Base-by-base conservation (phyloP, 2,888 invertebrate species). In the Pasiphila rectangulata region DNA sequence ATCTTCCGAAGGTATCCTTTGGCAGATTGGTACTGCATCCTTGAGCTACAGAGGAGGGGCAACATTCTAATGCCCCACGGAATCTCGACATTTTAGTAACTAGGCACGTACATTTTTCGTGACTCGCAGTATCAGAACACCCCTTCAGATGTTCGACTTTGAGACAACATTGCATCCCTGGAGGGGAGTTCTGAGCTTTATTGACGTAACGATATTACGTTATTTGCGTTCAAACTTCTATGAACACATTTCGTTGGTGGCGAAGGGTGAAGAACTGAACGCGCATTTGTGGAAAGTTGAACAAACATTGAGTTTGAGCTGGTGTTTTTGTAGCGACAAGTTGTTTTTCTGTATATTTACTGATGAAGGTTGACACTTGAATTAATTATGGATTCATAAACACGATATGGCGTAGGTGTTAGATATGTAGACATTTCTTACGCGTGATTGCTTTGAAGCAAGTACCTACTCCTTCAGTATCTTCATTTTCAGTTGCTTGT, bases 151-250 rank as follows among this genome's bases (percentile, higher is more conserved):
- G 46, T 50, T 47, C 54, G 67, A 63, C 66, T 64, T 63, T 64
- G 61, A 64, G 64, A 64, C 64, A 68, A 66, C 67, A 65, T 72
- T 64, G 63, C 44, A 55, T 54, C 59, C 52, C 56, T 61, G 55
- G 41, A 51, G 53, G 59, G 63, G 57, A 55, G 54, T 54, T 61
- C 59, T 46, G 44, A 55, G 42, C 58, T 64, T 65, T 67, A 67
- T 60, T 67, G 64, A 61, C 54, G 54, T 61, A 60, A 62, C 57
- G 51, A 55, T 59, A 59, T 54, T 59, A 57, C 57, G 53, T 54
- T 59, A 50, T 57, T 54, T 58, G 41, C 46, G 38, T 36, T 55
- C 41, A 41, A 38, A 46, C 46, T 44, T 51, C 48, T 56, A 57
- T 54, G 54, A 63, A 62, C 63, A 64, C 50, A 53, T 57, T 9